Conservation (phyloP, 2,113 vertebrate genomes). For the Epinephelus lanceolatus region DNA sequence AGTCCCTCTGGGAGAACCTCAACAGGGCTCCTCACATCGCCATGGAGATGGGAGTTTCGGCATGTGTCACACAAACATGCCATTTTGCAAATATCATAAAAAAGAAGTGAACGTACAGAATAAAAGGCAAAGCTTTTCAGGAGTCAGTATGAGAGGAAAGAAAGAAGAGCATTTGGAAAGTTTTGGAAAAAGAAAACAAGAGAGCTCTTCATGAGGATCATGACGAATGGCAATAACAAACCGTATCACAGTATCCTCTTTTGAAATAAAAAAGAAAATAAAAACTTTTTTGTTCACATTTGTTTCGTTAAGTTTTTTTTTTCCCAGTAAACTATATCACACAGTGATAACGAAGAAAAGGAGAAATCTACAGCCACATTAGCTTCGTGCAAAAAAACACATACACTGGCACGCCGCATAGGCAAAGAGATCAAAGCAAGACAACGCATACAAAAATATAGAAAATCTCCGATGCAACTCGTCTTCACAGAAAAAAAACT, state of each 20-base stretch:
- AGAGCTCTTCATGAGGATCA: constrained; percentile 56
- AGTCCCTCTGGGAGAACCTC: constrained; percentile 69
- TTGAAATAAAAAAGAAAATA: constrained; percentile 63
- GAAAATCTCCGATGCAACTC: constrained; percentile 80
- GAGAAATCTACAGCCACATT: constrained; percentile 83
- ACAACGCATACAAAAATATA: constrained; percentile 87
- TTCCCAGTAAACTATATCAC: constrained; percentile 84
- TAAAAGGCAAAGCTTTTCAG: constrained; percentile 68
- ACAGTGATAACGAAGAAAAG: constrained; percentile 85
- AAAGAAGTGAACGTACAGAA: constrained; percentile 48
- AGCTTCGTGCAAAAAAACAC: constrained; percentile 86
- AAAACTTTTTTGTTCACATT: constrained; percentile 75
- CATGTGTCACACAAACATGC: constrained; percentile 61
- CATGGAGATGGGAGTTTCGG: constrained; percentile 55
- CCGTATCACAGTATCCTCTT: constrained; percentile 82
- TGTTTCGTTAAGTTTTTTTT: constrained; percentile 66
- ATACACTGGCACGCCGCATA: constrained; percentile 81
- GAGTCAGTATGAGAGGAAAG: constrained; percentile 54
- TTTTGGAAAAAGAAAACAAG: constrained; percentile 16
- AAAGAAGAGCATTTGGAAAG: constrained; percentile 34
- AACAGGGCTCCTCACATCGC: constrained; percentile 48
- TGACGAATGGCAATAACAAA: constrained; percentile 73
- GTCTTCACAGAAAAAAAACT: constrained; percentile 65
- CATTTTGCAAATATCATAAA: constrained; percentile 63
- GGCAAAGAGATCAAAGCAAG: constrained; percentile 84